Base-by-base conservation (phyloP, 2,888 invertebrate species). In the Lapara coniferarum region DNA sequence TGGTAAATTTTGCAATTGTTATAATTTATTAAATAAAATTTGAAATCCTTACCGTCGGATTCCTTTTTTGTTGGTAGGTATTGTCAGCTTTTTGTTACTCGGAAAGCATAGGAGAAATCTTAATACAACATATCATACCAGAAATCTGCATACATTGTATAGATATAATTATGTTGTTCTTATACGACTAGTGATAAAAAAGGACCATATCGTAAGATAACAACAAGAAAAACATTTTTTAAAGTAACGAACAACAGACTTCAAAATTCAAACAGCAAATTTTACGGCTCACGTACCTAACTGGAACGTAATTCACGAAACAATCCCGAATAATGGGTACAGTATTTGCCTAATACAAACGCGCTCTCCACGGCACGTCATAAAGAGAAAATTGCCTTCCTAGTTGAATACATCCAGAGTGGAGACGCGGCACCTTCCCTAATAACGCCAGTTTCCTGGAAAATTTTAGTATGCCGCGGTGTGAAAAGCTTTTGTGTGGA, bases 381-480 rank as follows among this genome's bases (percentile, higher is more conserved):
- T 92, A 92, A 92, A 91, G 86, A 82, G 88, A 84, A 89, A 91
- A 92, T 90, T 92, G 91, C 90, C 88, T 87, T 88, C 87, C 89
- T 89, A 89, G 88, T 91, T 89, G 89, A 91, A 91, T 93, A 89
- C 91, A 89, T 89, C 86, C 70, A 73, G 77, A 74, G 71, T 70
- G 78, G 77, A 77, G 76, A 76, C 55, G 81, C 80, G 83, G 75
- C 80, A 84, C 85, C 87, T 85, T 80, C 80, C 83, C 81, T 88
- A 86, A 86, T 89, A 89, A 87, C 85, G 80, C 83, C 82, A 84
- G 85, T 87, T 86, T 85, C 84, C 84, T 85, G 80, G 83, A 86
- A 89, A 86, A 88, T 87, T 87, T 87, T 83, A 85, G 84, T 83
- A 79, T 80, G 79, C 77, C 72, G 82, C 75, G 76, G 81, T 49